Base-by-base conservation (phyloP, 1,140 invertebrate species). In the Tenebrio molitor region DNA sequence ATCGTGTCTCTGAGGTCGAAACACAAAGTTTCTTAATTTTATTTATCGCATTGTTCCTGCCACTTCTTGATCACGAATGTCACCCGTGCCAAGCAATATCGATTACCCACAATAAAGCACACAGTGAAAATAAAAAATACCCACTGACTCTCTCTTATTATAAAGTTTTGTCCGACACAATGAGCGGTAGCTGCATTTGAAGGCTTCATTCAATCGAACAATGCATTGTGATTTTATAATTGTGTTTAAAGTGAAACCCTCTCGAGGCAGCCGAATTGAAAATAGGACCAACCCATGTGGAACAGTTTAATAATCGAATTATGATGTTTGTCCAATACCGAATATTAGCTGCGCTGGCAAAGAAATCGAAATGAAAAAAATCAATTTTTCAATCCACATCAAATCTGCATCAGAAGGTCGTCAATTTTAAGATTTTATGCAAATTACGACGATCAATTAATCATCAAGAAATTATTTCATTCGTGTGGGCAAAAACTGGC, bases 301-400 rank as follows among this genome's bases (percentile, higher is more conserved):
- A 69, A 69, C 46, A 69, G 68, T 69, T 69, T 69, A 69, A 69
- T 69, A 69, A 69, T 69, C 68, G 68, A 69, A 69, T 69, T 69
- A 69, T 62, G 44, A 69, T 69, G 68, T 69, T 69, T 69, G 19
- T 68, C 50, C 41, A 50, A 39, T 39, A 29, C 12, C 17, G 10
- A 65, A 65, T 39, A 39, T 36, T 25, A 62, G 19, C n/a, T 62
- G 14, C 53, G 29, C 14, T 64, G 16, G 12, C 2, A 2, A 4
- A 33, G 21, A 33, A 12, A 3, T 29, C 4, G 16, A 44, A 29
- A 25, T 29, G 14, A 15, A 62, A 34, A 29, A n/a, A 25, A 7
- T 63, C 34, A 10, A 0, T 44, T 44, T 12, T 44, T 12, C 4
- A 44, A 44, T n/a, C 34, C 62, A 8, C 36, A 39, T 39, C 17